Evolutionary conservation across 2,888 invertebrate species (phyloP).

Genomic region (Lumbricus terrestris): DNA sequence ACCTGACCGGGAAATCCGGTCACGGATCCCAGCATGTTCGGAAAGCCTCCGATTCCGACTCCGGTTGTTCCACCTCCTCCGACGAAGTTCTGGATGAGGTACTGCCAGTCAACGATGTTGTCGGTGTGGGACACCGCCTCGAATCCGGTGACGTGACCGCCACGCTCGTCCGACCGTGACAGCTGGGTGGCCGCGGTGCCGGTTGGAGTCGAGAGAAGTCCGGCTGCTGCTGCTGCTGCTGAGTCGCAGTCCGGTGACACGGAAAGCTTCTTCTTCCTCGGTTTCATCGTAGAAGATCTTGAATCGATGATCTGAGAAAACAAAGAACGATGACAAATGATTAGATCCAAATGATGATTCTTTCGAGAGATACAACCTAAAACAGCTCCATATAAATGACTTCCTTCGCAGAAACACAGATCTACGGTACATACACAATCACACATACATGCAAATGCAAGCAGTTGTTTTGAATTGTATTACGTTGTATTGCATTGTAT

Average conservation of each 20-base stretch:
- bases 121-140: neutral
- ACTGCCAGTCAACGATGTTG: neutral
- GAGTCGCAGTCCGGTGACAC: neutral
- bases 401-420: neutral
- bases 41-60: neutral
- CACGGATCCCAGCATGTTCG: neutral
- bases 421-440: constrained; percentile 9
- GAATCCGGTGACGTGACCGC: neutral
- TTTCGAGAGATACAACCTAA: neutral
- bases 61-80: neutral
- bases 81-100: neutral
- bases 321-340: neutral
- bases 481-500: no score
- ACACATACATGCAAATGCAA: constrained; percentile 12
- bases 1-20: neutral
- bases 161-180: neutral
- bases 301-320: neutral
- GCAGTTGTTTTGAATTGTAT: no score
- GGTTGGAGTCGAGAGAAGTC: neutral
- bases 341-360: neutral
- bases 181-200: neutral
- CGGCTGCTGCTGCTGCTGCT: neutral
- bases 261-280: constrained; percentile 6
- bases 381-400: neutral
- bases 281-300: neutral